phyloP scores from a whole-genome alignment of 2,888 invertebrate species.

The Steinernema hermaphroditum region DNA sequence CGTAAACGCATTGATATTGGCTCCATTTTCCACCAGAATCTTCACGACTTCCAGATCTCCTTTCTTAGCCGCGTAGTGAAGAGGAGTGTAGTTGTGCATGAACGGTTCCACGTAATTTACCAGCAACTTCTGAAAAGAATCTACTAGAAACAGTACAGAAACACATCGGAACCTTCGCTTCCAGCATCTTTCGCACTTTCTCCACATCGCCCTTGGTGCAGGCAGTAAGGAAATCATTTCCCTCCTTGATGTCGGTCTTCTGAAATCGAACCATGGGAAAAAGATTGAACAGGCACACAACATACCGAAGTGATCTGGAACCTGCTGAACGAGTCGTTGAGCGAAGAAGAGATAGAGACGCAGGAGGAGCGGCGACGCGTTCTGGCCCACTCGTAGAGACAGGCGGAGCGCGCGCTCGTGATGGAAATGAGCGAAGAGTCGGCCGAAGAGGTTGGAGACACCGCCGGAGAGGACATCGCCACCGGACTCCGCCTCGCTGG shows the following conservation, averaged over 20 bases:
- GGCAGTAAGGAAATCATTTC: background rate
- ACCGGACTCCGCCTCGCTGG: no score
- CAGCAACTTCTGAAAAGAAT: background rate
- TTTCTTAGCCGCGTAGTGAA: slow-evolving; percentile 12
- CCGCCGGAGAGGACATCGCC: no score
- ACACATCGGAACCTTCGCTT: background rate
- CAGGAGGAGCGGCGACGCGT: slow-evolving; percentile 5
- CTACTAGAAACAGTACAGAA: no score
- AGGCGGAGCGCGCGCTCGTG: background rate
- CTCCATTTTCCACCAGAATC: slow-evolving; percentile 2
- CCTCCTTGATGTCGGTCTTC: slow-evolving; percentile 15
- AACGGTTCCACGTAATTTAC: slow-evolving; percentile 14
- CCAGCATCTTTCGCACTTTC: slow-evolving; percentile 9
- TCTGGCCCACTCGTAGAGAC: slow-evolving; percentile 17
- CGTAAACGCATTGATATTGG: slow-evolving; percentile 13
- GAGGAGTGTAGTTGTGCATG: slow-evolving; percentile 18
- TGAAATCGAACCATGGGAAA: background rate
- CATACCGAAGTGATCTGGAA: background rate
- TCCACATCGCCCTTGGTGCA: background rate
- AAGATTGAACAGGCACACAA: no score
- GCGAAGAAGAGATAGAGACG: background rate
- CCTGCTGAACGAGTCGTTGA: background rate
- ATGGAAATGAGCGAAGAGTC: background rate
- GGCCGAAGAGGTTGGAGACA: background rate
- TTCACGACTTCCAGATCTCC: background rate